These are phyloP conservation scores for Ceratosolen fusciceps DNA, from an alignment of 1,140 invertebrate species.

Conservation along the genomic window DNA sequence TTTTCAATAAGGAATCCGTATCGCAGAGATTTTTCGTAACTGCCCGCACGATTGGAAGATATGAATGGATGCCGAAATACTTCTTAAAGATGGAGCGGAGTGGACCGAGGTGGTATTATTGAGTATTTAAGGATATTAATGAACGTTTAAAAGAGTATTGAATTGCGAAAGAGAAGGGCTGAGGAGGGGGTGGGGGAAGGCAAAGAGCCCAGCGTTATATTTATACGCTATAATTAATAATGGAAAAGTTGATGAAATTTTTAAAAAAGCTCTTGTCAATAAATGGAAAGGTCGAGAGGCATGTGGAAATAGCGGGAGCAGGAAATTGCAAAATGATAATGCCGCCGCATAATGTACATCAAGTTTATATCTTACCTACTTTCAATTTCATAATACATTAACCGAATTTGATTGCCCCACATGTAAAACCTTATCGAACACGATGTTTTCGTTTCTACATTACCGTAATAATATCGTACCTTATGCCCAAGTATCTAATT, in stretches of 20 bases:
- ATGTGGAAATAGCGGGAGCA: slow-evolving; percentile 13
- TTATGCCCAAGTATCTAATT: neutral
- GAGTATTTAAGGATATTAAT: too few species aligned
- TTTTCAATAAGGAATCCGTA: too few species aligned
- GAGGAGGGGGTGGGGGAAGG: too few species aligned
- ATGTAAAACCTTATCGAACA: neutral
- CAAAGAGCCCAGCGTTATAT: too few species aligned
- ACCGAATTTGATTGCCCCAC: slow-evolving; percentile 42
- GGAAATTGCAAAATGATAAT: slow-evolving; percentile 36
- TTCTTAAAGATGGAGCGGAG: too few species aligned
- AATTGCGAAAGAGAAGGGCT: too few species aligned
- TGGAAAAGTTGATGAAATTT: neutral
- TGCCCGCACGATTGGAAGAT: too few species aligned
- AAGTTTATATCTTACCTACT: slow-evolving; percentile 22
- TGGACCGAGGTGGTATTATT: too few species aligned
- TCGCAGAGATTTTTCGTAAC: too few species aligned
- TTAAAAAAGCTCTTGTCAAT: slow-evolving; percentile 5
- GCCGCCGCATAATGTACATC: slow-evolving; percentile 7
- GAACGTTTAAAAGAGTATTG: too few species aligned
- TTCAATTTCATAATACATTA: slow-evolving; percentile 41
- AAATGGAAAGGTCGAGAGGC: slow-evolving; percentile 16
- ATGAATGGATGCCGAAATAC: too few species aligned
- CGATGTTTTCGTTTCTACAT: neutral
- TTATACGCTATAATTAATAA: too few species aligned
- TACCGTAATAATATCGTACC: neutral